These are phyloP conservation scores for Phaethon lepturus DNA, from an alignment of 2,113 vertebrate species.

Conservation along the genomic window DNA sequence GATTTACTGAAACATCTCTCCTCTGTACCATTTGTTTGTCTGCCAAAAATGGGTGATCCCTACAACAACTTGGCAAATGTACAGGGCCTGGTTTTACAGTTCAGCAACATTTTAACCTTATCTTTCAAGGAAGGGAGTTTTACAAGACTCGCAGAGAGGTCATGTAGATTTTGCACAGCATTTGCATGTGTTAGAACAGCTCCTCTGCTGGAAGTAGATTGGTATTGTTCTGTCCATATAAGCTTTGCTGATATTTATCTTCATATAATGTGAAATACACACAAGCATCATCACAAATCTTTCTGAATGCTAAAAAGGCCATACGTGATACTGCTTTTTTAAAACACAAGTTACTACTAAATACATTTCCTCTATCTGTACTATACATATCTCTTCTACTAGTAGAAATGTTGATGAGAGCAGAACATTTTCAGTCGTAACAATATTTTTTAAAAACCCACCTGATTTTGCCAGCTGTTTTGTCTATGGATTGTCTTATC, in stretches of 20 bases:
- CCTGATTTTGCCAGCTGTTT: slow-evolving; percentile 97
- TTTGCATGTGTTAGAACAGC: neutral
- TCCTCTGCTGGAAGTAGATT: neutral
- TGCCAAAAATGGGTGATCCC: neutral
- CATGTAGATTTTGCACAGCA: neutral
- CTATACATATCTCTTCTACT: neutral
- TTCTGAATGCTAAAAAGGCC: neutral
- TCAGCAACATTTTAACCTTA: neutral
- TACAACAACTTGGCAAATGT: neutral
- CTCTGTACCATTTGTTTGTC: neutral
- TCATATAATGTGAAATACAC: neutral
- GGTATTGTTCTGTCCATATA: neutral
- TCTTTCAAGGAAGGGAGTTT: neutral
- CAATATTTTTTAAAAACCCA: slow-evolving; percentile 46
- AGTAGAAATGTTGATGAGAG: neutral
- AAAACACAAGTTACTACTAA: neutral
- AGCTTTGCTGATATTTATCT: neutral
- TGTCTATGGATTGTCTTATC: slow-evolving; percentile 94
- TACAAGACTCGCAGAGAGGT: neutral
- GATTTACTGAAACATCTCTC: neutral
- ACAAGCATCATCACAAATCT: neutral
- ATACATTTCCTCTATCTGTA: neutral
- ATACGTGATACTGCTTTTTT: neutral
- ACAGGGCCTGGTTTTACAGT: neutral
- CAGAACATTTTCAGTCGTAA: neutral